Base-by-base conservation (phyloP, 1,140 invertebrate genomes). In the Arctopsyche grandis region DNA sequence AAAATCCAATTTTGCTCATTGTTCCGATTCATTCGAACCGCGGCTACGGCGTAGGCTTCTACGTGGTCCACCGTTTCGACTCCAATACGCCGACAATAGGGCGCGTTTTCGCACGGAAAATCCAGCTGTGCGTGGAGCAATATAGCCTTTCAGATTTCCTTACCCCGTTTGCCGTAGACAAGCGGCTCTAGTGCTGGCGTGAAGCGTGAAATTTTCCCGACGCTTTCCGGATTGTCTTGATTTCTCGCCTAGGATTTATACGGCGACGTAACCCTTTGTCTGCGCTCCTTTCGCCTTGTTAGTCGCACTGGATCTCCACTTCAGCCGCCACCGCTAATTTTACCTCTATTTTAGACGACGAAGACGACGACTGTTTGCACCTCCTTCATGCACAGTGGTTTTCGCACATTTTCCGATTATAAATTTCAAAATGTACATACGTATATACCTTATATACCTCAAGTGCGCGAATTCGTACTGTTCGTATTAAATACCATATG, bases 141-240 rank as follows among this genome's bases (percentile, higher is more conserved):
- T 74, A 52, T 74, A 24, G 60, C 60, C 60, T 16, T 43, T n/a
- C 46, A 74, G 22, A 74, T 74, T 74, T 74, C 46, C 70, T 52
- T 74, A 48, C 70, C 19, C 46, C 38, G 22, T 26, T 69, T 21
- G 21, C 26, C 29, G 38, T 14, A 43, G 69, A 38, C 69, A 71
- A 71, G 5, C 21, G 38, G 12, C 38, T 69, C 38, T 22, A 29
- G 26, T 5, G 16, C 9, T 48, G 76, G 79, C 74, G 44, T 60
- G 48, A 77, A 80, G 79, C 79, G 79, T 77, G 79, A 77, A 80
- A 80, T 80, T 77, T 73, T 74, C 70, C 46, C 69, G 60, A 69
- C 79, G 79, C 48, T 52, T 52, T 52, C 48, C 48, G 48, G 48
- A 66, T 77, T 77, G 76, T 74, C 79, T 80, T 80, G 79, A 80